These are phyloP conservation scores for Seriola rivoliana DNA, from an alignment of 2,113 vertebrate species.

Conservation along the genomic window DNA sequence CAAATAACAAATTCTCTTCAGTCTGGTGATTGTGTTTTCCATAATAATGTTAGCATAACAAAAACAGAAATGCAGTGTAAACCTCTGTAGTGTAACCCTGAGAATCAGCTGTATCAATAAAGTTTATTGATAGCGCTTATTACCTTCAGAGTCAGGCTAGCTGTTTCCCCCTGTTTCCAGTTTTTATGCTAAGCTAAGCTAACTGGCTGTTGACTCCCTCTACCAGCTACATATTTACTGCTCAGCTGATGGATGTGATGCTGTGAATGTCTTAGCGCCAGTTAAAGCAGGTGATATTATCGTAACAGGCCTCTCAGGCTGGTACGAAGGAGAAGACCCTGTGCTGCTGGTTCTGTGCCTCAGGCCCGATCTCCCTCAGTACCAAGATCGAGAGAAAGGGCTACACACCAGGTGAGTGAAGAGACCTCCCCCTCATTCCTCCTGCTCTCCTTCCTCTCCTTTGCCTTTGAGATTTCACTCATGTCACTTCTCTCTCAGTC, in stretches of 20 bases:
- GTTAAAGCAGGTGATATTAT: slow-evolving; percentile 20
- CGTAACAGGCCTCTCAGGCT: slow-evolving; percentile 94
- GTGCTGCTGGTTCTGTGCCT: slow-evolving; percentile 99
- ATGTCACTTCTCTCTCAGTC: slow-evolving; percentile 61
- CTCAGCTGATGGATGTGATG: background rate
- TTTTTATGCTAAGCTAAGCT: too few relatives aligned
- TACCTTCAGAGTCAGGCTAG: too few relatives aligned
- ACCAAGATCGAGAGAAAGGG: slow-evolving; percentile 99
- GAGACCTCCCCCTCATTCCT: background rate
- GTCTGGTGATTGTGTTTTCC: too few relatives aligned
- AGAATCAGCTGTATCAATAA: too few relatives aligned
- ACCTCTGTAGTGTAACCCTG: too few relatives aligned
- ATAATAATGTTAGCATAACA: too few relatives aligned
- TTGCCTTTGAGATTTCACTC: slow-evolving; percentile 33
- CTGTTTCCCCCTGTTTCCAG: too few relatives aligned
- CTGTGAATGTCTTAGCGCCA: background rate
- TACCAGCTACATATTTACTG: too few relatives aligned
- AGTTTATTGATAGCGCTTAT: too few relatives aligned
- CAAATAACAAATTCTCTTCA: too few relatives aligned
- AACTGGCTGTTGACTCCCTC: too few relatives aligned
- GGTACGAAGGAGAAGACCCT: slow-evolving; percentile 99
- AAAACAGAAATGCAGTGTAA: too few relatives aligned
- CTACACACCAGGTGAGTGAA: slow-evolving; percentile 94
- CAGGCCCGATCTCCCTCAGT: slow-evolving; percentile 99
- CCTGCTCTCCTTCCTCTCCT: background rate